Conservation (phyloP, 2,888 invertebrate genomes). For the Aradus depressus region DNA sequence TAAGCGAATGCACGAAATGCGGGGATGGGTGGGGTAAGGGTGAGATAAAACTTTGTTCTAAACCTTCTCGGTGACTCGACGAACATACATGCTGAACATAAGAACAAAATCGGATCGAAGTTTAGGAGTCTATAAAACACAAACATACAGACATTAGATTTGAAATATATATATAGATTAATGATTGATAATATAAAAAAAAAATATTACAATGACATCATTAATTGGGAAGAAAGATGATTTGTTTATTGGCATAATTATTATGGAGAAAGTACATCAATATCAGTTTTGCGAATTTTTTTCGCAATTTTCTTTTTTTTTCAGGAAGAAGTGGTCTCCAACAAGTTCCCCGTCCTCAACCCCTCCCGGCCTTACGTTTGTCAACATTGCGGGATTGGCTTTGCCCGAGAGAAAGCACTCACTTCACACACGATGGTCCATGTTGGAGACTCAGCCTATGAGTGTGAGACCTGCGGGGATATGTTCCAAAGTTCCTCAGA, state of each 20-base stretch:
- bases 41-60: too few relatives aligned
- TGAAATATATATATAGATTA: too few relatives aligned
- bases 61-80: too few relatives aligned
- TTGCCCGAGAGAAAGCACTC: slow-evolving; percentile 70
- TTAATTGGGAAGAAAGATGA: too few relatives aligned
- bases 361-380: slow-evolving; percentile 54
- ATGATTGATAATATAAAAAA: too few relatives aligned
- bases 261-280: slow-evolving; percentile 17
- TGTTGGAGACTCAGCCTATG: slow-evolving; percentile 67
- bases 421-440: slow-evolving; percentile 58
- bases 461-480: slow-evolving; percentile 68
- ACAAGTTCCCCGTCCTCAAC: slow-evolving; percentile 27
- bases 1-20: too few relatives aligned
- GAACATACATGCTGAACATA: too few relatives aligned
- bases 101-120: too few relatives aligned
- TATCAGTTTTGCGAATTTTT: background rate
- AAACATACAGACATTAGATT: too few relatives aligned
- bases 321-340: slow-evolving; percentile 8
- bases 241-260: slow-evolving; percentile 2
- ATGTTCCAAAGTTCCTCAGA: slow-evolving; percentile 47
- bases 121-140: too few relatives aligned
- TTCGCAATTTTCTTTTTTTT: slow-evolving; percentile 6
- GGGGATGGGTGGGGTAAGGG: too few relatives aligned
- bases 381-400: slow-evolving; percentile 60
- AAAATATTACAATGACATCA: too few relatives aligned